phyloP scores from a whole-genome alignment of 2,113 vertebrate genomes.

The Pollachius pollachius region DNA sequence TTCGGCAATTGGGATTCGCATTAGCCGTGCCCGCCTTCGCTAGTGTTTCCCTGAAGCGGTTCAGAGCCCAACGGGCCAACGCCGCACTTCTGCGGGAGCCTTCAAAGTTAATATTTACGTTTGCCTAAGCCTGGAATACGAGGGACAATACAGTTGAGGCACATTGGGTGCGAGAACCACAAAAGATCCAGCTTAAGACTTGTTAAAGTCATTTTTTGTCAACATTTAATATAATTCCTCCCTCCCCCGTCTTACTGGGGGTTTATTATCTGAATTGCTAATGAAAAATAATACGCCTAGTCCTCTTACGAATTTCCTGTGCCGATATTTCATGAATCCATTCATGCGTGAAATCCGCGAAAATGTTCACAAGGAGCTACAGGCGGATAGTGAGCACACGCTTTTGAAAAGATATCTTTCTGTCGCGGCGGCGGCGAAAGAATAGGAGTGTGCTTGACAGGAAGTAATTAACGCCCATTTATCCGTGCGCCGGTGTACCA shows the following conservation, averaged over 20 bases:
- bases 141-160: too few relatives aligned
- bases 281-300: neutral
- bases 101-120: constrained; percentile 9
- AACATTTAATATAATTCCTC: constrained; percentile 7
- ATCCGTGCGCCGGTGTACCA: too few relatives aligned
- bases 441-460: constrained; percentile 1
- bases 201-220: neutral
- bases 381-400: neutral
- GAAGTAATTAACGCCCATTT: neutral
- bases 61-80: neutral
- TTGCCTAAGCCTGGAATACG: neutral
- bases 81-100: neutral
- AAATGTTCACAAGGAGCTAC: constrained; percentile 5
- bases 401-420: neutral
- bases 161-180: neutral
- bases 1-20: too few relatives aligned
- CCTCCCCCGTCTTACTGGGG: neutral
- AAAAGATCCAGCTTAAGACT: constrained; percentile 1
- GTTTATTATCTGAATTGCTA: constrained; percentile 7
- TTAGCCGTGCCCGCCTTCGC: too few relatives aligned
- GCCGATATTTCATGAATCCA: neutral
- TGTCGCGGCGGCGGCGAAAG: neutral
- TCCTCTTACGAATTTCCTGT: constrained; percentile 10
- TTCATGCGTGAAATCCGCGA: constrained; percentile 3
- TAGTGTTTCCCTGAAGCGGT: neutral